Base-by-base conservation (phyloP, 2,797 vertebrate species). In the Pseudomugil tenellus region DNA sequence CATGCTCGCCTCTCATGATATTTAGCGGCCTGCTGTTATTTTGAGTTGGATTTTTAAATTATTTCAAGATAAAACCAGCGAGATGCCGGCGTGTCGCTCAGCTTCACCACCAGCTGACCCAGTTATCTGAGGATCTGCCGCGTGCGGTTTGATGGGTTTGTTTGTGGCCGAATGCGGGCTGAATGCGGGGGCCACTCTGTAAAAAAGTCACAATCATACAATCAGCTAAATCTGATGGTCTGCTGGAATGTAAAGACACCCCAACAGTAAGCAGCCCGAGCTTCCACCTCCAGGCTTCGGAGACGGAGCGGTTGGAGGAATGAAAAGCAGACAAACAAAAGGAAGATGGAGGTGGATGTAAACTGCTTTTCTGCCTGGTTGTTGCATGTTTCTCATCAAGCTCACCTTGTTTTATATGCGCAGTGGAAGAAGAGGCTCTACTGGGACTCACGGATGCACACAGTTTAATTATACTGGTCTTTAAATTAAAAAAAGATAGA, bases 211-310 rank as follows among this genome's bases (percentile, higher is more conserved):
- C 81, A 57, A 31, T 81, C 84, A 76, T 62, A 39, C 75, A 85
- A 85, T 81, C 84, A 63, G 64, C 71, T 64, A 37, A 78, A 80
- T 86, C 51, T 74, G 74, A 85, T 82, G 83, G 77, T 80, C 52
- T 67, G 59, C 56, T 71, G 13, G 41, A 68, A 63, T 43, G 68
- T 48, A 56, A 85, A 81, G 73, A 8, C 71, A 81, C 80, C 54
- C 51, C 31, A 17, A 6, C 59, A 1, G 74, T 23, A 35, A 28
- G 25, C 13, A 37, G 49, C 43, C 61, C 0, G 21, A 10, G 35
- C 63, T 61, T 58, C 64, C 43, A 37, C 69, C 65, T 23, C 14
- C 63, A 52, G 63, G 73, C 72, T 79, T 59, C 29, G 41, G 37
- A 66, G 66, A 25, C 46, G 23, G 19, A 48, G 65, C 41, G 2